Evolutionary conservation across 1,140 invertebrate species (phyloP).

Genomic region (Trichonephila inaurata): DNA sequence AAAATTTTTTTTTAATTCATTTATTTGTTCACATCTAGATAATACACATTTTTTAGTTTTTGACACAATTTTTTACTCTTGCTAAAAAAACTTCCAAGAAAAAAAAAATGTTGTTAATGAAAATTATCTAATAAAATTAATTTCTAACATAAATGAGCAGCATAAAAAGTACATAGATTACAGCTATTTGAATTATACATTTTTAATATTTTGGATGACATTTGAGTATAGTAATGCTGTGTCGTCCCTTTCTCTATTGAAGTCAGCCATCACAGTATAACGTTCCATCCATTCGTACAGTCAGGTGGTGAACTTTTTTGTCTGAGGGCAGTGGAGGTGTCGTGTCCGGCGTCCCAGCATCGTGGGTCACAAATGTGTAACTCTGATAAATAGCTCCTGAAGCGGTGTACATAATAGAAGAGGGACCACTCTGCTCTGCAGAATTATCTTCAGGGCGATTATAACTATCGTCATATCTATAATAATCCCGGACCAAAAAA

Average conservation of each 20-base stretch:
- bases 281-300: slow-evolving; percentile 72
- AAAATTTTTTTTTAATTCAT: too few relatives aligned
- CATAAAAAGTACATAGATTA: neutral
- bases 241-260: neutral
- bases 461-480: slow-evolving; percentile 61
- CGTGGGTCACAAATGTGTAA: slow-evolving; percentile 69
- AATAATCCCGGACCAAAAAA: neutral
- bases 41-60: too few relatives aligned
- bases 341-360: slow-evolving; percentile 10
- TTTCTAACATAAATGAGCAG: slow-evolving; percentile 9
- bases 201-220: neutral
- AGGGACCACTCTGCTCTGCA: slow-evolving; percentile 57
- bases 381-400: slow-evolving; percentile 73
- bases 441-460: slow-evolving; percentile 40
- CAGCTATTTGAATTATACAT: neutral
- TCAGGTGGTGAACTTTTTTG: slow-evolving; percentile 66
- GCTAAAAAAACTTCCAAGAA: too few relatives aligned
- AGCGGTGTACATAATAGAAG: slow-evolving; percentile 71
- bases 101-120: neutral
- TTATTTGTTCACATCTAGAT: too few relatives aligned
- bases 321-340: neutral
- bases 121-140: neutral
- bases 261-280: slow-evolving; percentile 66
- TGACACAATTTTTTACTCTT: too few relatives aligned
- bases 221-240: neutral